Conservation (phyloP, 1,140 invertebrate genomes). For the Aphelenchoides besseyi region DNA sequence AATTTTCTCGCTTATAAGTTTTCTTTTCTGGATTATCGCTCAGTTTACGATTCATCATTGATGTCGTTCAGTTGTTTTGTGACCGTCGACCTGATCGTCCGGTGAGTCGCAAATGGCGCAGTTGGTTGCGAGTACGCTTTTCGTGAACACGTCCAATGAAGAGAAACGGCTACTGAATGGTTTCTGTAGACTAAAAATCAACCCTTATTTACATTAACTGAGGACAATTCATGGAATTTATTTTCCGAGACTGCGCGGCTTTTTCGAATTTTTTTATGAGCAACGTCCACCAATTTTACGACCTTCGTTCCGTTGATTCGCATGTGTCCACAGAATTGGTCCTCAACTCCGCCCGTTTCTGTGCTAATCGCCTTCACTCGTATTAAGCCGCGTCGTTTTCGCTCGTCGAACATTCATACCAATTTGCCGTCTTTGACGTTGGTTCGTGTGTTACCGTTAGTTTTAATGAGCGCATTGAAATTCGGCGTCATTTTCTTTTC, state of each 20-base stretch:
- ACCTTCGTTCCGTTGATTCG: background rate
- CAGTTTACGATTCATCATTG: too few relatives aligned
- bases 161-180: slow-evolving; percentile 4
- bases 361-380: background rate
- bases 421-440: background rate
- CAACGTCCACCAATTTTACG: background rate
- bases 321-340: background rate
- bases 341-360: background rate
- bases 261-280: too few relatives aligned
- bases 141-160: slow-evolving; percentile 11
- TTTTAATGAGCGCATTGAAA: background rate
- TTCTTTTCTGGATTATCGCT: too few relatives aligned
- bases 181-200: background rate
- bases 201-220: slow-evolving; percentile 22
- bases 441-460: background rate
- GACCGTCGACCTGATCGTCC: too few relatives aligned
- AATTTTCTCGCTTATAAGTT: too few relatives aligned
- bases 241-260: background rate
- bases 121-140: too few relatives aligned
- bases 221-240: background rate
- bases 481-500: background rate
- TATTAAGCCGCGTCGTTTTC: too few relatives aligned
- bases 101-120: too few relatives aligned
- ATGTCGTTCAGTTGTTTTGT: too few relatives aligned
- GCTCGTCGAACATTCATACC: background rate